Percentiles rank a stretch among this genome's conserved stretches.
These are phyloP conservation scores for zebrafish (Danio rerio) DNA, from an alignment of 2,113 vertebrate genomes.

Conservation along the genomic window DNA sequence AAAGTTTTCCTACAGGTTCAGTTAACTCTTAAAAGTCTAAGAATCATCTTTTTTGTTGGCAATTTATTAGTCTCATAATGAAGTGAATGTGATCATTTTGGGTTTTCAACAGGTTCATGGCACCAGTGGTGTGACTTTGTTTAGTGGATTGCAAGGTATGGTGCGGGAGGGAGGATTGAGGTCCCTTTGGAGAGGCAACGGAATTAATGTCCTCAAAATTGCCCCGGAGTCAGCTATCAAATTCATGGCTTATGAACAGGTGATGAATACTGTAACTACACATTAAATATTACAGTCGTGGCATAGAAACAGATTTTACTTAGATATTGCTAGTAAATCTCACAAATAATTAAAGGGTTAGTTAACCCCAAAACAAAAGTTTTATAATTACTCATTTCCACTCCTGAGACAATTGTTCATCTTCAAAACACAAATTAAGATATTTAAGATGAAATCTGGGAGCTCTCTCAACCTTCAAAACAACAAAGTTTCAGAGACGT, in stretches of 20 bases:
- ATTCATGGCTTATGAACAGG: conserved; percentile 97
- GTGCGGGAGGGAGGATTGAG: conserved; percentile 86
- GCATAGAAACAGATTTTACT: no score
- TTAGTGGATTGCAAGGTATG: conserved; percentile 82
- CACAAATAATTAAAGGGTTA: no score
- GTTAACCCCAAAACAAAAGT: no score
- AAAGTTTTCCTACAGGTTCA: conserved; percentile 93
- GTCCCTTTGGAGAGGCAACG: conserved; percentile 88
- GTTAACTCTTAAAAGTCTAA: neutral
- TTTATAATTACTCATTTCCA: no score
- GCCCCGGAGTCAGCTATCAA: conserved; percentile 95
- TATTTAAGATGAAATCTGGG: no score
- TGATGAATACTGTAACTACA: conserved; percentile 58
- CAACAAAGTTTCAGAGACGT: no score
- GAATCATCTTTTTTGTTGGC: neutral
- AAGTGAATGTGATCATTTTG: neutral
- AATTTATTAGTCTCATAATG: neutral
- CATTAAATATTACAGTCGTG: neutral
- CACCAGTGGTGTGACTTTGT: conserved; percentile 83
- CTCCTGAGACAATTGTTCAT: no score
- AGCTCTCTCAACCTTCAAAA: no score
- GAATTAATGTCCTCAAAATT: conserved; percentile 91
- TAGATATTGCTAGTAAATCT: no score
- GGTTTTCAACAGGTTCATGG: conserved; percentile 84
- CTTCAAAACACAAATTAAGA: no score